Evolutionary conservation across 2,797 vertebrate genomes (phyloP), one percentile per base, ranked within the genome.

Genomic region (Darevskia nairensis): DNA sequence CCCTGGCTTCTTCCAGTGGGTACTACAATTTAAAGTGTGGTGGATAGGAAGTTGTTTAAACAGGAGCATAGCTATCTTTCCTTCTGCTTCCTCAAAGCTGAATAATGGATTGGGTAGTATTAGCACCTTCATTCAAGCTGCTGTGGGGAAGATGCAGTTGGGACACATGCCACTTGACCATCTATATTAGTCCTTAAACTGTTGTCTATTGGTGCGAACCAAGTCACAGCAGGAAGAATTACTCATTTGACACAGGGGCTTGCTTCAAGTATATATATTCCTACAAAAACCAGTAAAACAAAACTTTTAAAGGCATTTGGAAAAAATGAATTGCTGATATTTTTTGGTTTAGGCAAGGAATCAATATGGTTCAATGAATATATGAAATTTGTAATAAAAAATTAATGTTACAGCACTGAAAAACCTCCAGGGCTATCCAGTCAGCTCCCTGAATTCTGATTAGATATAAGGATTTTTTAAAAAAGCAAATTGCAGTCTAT

Each of bases 371-470:
- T 90, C 41, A 82, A 25, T 91, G 88, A 94, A 77, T 46, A 77
- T 93, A 91, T 84, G 7, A 93, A 86, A 87, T 80, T 68, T 87
- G 90, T 91, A 91, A 91, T 93, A 10, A 81, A 23, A 71, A 91
- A 68, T 81, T 81, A 44, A 35, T 94, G 94, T 95, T 94, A 93
- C 27, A 85, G n/a, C n/a, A 17, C 32, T 81, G 59, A 72, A 76
- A 81, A 19, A 76, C 61, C 68, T 75, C 59, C 78, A 85, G 59
- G 32, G 61, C 11, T 29, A 80, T 85, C 59, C 35, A 50, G 69
- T 50, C n/a, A 75, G 32, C 41, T 87, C 1, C 10, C 39, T 80
- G 68, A 39, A 89, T 89, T 80, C 74, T 89, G 50, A 75, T 68
- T 81, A 85, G n/a, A 29, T 66, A 35, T 35, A 35, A 50, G 23